phyloP scores from a whole-genome alignment of 92 coral and sea anemone species.

The Montipora capitata region DNA sequence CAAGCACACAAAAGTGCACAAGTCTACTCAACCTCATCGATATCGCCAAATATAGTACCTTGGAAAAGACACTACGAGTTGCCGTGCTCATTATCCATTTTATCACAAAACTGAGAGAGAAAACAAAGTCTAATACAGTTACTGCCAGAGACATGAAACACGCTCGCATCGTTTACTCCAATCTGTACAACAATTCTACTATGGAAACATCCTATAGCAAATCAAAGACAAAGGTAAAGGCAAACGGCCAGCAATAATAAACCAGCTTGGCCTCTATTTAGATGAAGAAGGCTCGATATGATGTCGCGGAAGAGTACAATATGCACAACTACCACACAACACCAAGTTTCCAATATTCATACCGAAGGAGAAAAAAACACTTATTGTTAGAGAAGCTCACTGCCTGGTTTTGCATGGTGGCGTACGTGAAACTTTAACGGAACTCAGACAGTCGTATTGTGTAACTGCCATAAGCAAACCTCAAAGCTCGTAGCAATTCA shows the following conservation, averaged over 20 bases:
- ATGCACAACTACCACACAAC: slow-evolving; percentile 36
- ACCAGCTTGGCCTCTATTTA: slow-evolving; percentile 34
- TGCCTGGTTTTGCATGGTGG: slow-evolving; percentile 51
- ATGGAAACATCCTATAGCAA: slow-evolving; percentile 31
- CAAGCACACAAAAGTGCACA: slow-evolving; percentile 13
- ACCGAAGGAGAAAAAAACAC: slow-evolving; percentile 44
- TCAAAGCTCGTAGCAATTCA: too few relatives aligned
- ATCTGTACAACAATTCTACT: slow-evolving; percentile 49
- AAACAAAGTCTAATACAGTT: slow-evolving; percentile 25
- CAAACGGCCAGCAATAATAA: slow-evolving; percentile 3
- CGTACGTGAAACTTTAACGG: slow-evolving; percentile 58
- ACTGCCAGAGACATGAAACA: slow-evolving; percentile 62
- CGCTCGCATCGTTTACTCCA: slow-evolving; percentile 50
- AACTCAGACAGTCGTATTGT: slow-evolving; percentile 73
- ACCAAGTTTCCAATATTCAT: slow-evolving; percentile 65
- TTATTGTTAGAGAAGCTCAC: slow-evolving; percentile 48
- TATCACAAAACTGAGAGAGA: slow-evolving; percentile 25
- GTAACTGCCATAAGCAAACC: too few relatives aligned
- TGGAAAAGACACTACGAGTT: slow-evolving; percentile 41
- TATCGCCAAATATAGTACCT: slow-evolving; percentile 50
- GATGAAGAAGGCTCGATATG: slow-evolving; percentile 39
- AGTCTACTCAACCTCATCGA: slow-evolving; percentile 47
- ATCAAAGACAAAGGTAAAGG: slow-evolving; percentile 13
- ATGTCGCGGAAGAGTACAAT: slow-evolving; percentile 54
- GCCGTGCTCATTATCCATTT: slow-evolving; percentile 32